These are phyloP conservation scores for Tridacna crocea DNA, from an alignment of 2,888 invertebrate genomes.

Conservation along the genomic window DNA sequence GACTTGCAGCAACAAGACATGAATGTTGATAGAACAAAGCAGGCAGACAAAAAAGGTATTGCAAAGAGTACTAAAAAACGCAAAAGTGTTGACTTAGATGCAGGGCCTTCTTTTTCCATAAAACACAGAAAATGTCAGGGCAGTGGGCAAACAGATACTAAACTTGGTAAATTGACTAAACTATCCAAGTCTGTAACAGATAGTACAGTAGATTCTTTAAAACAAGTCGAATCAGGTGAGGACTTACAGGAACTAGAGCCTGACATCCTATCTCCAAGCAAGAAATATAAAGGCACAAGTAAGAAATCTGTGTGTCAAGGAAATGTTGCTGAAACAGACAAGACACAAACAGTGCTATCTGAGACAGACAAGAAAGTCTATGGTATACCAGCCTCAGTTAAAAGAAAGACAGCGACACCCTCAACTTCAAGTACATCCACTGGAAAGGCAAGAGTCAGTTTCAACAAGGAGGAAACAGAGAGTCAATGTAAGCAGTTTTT, in stretches of 20 bases:
- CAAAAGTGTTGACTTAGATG: not conserved
- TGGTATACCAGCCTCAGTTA: constrained; percentile 15
- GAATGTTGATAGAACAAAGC: not conserved
- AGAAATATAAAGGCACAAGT: constrained; percentile 63
- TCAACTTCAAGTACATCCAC: not conserved
- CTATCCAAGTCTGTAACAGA: not conserved
- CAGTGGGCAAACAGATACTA: not conserved
- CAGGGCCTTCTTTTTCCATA: not conserved
- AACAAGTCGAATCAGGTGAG: constrained; percentile 9
- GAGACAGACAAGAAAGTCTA: constrained; percentile 42
- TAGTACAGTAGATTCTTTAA: not conserved
- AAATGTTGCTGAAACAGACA: constrained; percentile 68
- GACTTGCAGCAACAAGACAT: not conserved
- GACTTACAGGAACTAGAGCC: constrained; percentile 53
- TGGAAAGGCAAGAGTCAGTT: constrained; percentile 65
- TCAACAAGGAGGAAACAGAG: constrained; percentile 72
- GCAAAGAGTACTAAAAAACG: constrained; percentile 6
- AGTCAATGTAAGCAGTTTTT: constrained; percentile 50
- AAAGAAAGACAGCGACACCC: not conserved
- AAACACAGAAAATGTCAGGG: too few species aligned
- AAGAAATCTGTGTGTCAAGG: constrained; percentile 8
- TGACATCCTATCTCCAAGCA: constrained; percentile 68
- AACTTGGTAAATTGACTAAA: not conserved
- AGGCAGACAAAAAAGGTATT: constrained; percentile 17
- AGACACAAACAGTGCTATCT: constrained; percentile 51